Evolutionary conservation across 2,797 vertebrate genomes (phyloP).

Genomic region (Threskiornis aethiopicus): DNA sequence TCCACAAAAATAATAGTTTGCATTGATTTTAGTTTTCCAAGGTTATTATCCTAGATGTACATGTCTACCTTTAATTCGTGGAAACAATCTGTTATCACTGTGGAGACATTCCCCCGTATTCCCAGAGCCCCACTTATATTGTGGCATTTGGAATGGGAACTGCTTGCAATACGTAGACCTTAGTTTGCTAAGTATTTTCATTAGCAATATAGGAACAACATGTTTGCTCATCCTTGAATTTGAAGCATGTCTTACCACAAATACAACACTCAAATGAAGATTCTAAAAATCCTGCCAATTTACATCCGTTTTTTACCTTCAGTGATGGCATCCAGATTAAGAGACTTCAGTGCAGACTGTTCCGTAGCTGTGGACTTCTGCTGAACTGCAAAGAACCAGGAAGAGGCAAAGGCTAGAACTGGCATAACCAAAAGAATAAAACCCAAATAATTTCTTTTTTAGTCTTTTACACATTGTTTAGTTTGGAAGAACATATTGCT

Average conservation of each 20-base stretch:
- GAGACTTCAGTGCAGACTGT: background rate
- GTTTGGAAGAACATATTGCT: background rate
- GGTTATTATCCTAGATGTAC: background rate
- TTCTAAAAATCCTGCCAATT: background rate
- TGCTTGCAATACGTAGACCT: background rate
- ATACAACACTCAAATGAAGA: background rate
- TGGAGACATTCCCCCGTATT: background rate
- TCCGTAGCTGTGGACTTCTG: background rate
- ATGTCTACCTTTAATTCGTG: background rate
- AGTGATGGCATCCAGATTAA: background rate
- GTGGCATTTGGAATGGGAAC: background rate
- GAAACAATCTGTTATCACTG: background rate
- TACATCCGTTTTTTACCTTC: background rate
- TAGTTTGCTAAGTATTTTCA: background rate
- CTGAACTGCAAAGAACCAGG: background rate
- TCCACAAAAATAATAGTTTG: background rate
- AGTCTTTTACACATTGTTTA: background rate
- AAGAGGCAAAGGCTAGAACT: background rate
- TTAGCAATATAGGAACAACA: background rate
- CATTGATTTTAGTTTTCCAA: background rate
- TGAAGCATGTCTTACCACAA: background rate
- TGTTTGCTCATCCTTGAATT: background rate
- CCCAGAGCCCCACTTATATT: background rate
- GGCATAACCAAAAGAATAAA: background rate
- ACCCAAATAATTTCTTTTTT: rapidly evolving